These are phyloP conservation scores for Erebia aethiops DNA, from an alignment of 2,888 invertebrate species.

Conservation along the genomic window DNA sequence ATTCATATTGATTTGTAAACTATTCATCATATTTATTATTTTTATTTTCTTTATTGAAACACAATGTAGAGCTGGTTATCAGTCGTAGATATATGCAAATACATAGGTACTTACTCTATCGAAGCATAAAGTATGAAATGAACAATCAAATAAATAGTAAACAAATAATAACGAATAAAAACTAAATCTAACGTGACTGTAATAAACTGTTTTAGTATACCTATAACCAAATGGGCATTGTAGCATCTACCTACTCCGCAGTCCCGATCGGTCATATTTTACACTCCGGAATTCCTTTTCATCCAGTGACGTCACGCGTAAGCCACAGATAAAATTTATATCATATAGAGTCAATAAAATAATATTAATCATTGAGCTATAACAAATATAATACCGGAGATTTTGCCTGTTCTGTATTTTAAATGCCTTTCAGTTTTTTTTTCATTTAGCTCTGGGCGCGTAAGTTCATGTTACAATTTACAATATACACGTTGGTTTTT, in stretches of 20 bases:
- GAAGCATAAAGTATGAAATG: neutral
- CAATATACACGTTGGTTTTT: no score
- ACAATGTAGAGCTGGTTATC: neutral
- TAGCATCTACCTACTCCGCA: slow-evolving; percentile 31
- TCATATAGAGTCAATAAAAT: slow-evolving; percentile 29
- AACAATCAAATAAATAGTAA: neutral
- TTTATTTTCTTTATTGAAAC: neutral
- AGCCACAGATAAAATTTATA: slow-evolving; percentile 42
- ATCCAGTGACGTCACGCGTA: slow-evolving; percentile 41
- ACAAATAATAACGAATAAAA: no score
- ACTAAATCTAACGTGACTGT: slow-evolving; percentile 5
- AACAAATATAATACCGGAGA: neutral
- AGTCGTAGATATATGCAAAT: neutral
- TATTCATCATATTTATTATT: neutral
- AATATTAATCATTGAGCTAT: slow-evolving; percentile 27
- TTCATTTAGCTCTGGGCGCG: no score
- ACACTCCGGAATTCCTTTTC: slow-evolving; percentile 45
- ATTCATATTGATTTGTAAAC: no score
- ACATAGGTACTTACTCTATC: neutral
- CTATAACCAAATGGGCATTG: slow-evolving; percentile 25
- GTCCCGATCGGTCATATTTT: slow-evolving; percentile 41
- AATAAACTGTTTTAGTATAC: slow-evolving; percentile 20
- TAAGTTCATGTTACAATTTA: no score
- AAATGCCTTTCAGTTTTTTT: neutral
- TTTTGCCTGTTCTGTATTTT: neutral